phyloP scores from a whole-genome alignment of 1,140 invertebrate species.

The Lepidurus arcticus region DNA sequence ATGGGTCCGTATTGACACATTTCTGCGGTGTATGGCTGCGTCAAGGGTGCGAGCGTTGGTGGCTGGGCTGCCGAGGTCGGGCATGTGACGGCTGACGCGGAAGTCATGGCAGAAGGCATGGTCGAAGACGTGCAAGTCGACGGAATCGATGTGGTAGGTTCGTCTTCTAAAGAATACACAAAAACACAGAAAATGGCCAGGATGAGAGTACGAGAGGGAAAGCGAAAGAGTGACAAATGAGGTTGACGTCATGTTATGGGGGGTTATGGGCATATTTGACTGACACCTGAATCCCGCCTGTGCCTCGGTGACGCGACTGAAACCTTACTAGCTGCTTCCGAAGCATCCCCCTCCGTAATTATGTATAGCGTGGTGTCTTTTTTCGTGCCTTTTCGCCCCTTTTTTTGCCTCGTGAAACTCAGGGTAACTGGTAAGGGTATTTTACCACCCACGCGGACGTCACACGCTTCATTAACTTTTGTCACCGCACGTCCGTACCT shows the following conservation, averaged over 20 bases:
- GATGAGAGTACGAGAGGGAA: slow-evolving; percentile 6
- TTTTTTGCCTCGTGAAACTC: neutral
- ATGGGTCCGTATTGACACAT: slow-evolving; percentile 50
- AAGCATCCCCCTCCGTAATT: slow-evolving; percentile 1
- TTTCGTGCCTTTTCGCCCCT: neutral
- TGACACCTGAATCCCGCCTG: neutral
- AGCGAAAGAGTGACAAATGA: slow-evolving; percentile 14
- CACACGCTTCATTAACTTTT: slow-evolving; percentile 19
- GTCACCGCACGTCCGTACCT: slow-evolving; percentile 9
- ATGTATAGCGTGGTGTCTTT: neutral
- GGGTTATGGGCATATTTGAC: neutral
- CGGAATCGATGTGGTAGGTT: neutral
- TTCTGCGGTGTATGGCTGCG: slow-evolving; percentile 47
- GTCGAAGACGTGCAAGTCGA: slow-evolving; percentile 10
- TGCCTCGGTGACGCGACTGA: neutral
- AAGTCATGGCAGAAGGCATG: slow-evolving; percentile 10
- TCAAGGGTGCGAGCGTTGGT: slow-evolving; percentile 28
- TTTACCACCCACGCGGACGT: slow-evolving; percentile 1
- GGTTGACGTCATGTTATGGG: slow-evolving; percentile 3
- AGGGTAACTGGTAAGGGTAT: neutral
- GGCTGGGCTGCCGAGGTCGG: neutral
- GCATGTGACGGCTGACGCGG: neutral
- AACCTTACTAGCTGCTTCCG: neutral
- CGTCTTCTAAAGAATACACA: slow-evolving; percentile 22
- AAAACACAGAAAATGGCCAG: neutral